phyloP scores from a whole-genome alignment of 2,113 vertebrate species.

The Equus quagga region DNA sequence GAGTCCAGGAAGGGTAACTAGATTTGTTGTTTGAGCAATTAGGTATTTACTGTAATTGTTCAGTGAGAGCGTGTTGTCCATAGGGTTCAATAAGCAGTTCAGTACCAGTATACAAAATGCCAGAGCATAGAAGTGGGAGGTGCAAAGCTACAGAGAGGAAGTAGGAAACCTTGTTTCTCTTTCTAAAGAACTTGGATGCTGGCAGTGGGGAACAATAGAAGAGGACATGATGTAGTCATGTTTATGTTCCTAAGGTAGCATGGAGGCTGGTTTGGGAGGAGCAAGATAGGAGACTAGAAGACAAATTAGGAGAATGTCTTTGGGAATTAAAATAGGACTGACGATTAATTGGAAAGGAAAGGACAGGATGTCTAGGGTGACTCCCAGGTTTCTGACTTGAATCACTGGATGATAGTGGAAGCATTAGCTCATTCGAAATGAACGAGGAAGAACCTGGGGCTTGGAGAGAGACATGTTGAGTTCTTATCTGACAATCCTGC shows the following conservation, averaged over 20 bases:
- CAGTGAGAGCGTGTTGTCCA: background rate
- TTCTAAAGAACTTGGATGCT: background rate
- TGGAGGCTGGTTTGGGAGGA: background rate
- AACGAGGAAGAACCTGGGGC: background rate
- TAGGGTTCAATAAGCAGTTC: background rate
- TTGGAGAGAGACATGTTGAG: background rate
- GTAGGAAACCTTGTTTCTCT: background rate
- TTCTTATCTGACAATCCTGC: background rate
- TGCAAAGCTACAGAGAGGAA: background rate
- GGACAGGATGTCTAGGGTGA: background rate
- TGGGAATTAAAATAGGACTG: background rate
- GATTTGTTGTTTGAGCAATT: background rate
- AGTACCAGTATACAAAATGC: background rate
- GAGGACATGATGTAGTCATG: background rate
- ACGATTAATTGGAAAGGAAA: background rate
- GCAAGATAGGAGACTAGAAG: background rate
- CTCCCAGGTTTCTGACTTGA: background rate
- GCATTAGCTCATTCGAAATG: background rate
- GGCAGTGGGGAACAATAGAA: background rate
- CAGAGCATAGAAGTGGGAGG: background rate
- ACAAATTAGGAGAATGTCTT: background rate
- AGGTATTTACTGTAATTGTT: background rate
- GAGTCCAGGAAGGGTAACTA: background rate
- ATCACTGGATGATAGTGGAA: background rate
- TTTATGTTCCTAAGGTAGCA: background rate